Base-by-base conservation (phyloP, 2,888 invertebrate species). In the Dioctria rufipes region DNA sequence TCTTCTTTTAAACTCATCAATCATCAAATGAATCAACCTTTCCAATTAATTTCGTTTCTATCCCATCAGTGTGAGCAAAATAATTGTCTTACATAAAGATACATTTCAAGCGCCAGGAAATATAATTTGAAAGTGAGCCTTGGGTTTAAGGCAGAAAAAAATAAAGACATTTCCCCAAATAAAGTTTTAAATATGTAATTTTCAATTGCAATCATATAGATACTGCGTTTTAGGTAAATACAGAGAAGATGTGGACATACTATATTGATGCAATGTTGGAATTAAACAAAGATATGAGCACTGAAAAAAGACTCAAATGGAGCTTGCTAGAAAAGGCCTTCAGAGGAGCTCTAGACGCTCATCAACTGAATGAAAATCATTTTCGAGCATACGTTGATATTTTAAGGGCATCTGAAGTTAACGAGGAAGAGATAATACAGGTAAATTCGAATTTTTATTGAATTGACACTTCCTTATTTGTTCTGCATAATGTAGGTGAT, bases 231-330 rank as follows among this genome's bases (percentile, higher is more conserved):
- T 49, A 86, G 86, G 85, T 91, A 2, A 89, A 90, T 83, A 90
- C 90, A 2, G 88, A 89, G 84, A 87, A 89, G 84, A 92, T 92
- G 90, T 92, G 91, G 91, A 88, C 89, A 0, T 84, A 90, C 3
- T 93, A 92, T 83, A 87, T 93, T 75, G 91, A 92, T 81, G 91
- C 90, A 40, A 88, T 93, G 86, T 83, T 92, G 42, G 90, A 92
- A 83, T 87, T 92, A 0, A 91, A 91, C 85, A 88, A 89, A 40
- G 90, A 92, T 80, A 83, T 86, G 11, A 86, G 86, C 2, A 86
- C 88, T 1, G 87, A 91, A 43, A 89, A 90, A 3, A 88, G 88
- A 58, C 89, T 90, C 11, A 91, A 90, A 83, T 89, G 88, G 42
- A 90, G 91, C 81, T 86, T 91, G 40, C 85, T 93, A 66, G 90